A percentile compares a stretch with the other conserved stretches of the same genome.
Conservation (phyloP, 2,888 invertebrate species). For the Drosophila barbarae region DNA sequence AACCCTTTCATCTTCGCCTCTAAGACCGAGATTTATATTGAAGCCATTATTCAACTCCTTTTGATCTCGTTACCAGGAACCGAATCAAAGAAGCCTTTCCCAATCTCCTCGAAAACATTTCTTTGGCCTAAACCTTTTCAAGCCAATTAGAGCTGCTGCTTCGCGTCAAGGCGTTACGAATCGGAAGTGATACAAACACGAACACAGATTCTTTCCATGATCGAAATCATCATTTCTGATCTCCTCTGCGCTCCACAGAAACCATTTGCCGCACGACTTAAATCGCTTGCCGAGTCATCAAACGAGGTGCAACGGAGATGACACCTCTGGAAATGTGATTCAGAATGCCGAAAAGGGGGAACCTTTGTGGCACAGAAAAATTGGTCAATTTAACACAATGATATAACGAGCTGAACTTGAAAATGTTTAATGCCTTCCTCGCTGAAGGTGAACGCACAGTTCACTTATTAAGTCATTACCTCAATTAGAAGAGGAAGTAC, state of each 20-base stretch:
- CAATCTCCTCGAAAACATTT: conserved; percentile 14
- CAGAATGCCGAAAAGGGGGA: conserved; percentile 7
- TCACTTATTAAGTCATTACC: conserved; percentile 60
- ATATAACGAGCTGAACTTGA: conserved; percentile 51
- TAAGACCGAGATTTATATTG: conserved; percentile 5
- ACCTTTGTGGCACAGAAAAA: conserved; percentile 36
- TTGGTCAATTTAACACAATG: conserved; percentile 68
- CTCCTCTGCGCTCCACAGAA: conserved; percentile 1
- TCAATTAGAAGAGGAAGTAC: conserved; percentile 62
- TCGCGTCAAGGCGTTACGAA: conserved; percentile 41
- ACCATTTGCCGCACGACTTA: conserved; percentile 27
- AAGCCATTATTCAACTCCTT: conserved; percentile 31
- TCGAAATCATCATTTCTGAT: conserved; percentile 35
- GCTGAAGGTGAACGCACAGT: conserved; percentile 18
- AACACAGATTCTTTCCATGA: conserved; percentile 21
- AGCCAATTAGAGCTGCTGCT: conserved; percentile 35
- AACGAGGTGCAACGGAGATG: conserved; percentile 63
- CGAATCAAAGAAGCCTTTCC: conserved; percentile 11
- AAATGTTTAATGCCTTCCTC: conserved; percentile 28
- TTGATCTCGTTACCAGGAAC: conserved; percentile 31
- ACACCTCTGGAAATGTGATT: conserved; percentile 52
- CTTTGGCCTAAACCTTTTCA: conserved; percentile 24
- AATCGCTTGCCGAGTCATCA: conserved; percentile 64
- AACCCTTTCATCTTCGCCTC: conserved; percentile 20
- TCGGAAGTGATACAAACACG: conserved; percentile 58